A percentile compares a stretch with the other conserved stretches of the same genome.
These are phyloP conservation scores for Acipenser transmontanus DNA, from an alignment of 2,797 vertebrate genomes.

Conservation along the genomic window DNA sequence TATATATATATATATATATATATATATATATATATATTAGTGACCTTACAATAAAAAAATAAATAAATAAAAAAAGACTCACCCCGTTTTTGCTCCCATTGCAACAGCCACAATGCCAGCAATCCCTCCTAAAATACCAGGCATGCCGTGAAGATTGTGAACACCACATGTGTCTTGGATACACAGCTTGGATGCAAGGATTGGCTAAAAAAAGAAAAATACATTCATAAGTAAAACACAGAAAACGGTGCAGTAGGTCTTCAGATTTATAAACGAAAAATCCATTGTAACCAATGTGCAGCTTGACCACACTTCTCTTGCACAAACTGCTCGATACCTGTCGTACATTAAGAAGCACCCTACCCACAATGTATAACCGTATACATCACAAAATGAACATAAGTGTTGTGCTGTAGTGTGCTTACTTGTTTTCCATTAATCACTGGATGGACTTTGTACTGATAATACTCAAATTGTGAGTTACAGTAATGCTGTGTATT, in stretches of 20 bases:
- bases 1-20: no score
- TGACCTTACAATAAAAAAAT: not conserved
- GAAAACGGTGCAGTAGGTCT: not conserved
- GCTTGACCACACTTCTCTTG: no score
- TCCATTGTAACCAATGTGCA: no score
- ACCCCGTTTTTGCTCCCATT: slow-evolving; percentile 34
- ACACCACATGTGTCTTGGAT: slow-evolving; percentile 95
- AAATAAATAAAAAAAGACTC: slow-evolving; percentile 18
- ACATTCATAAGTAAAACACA: not conserved
- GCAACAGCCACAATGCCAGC: slow-evolving; percentile 71
- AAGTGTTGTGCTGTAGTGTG: no score
- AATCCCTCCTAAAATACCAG: slow-evolving; percentile 82
- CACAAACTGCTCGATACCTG: no score
- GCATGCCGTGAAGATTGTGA: slow-evolving; percentile 93
- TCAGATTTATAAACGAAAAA: no score
- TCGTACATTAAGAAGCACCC: no score
- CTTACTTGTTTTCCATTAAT: no score
- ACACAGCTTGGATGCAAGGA: slow-evolving; percentile 69
- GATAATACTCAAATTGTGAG: no score
- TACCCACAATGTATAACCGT: not conserved
- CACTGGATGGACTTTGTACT: no score
- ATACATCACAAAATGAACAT: not conserved
- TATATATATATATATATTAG: not conserved
- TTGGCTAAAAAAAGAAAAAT: slow-evolving; percentile 61
- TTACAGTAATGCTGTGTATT: no score